Evolutionary conservation across 2,113 vertebrate species (phyloP), one percentile per base, ranked within the genome.

Genomic region (Cathartes aura): DNA sequence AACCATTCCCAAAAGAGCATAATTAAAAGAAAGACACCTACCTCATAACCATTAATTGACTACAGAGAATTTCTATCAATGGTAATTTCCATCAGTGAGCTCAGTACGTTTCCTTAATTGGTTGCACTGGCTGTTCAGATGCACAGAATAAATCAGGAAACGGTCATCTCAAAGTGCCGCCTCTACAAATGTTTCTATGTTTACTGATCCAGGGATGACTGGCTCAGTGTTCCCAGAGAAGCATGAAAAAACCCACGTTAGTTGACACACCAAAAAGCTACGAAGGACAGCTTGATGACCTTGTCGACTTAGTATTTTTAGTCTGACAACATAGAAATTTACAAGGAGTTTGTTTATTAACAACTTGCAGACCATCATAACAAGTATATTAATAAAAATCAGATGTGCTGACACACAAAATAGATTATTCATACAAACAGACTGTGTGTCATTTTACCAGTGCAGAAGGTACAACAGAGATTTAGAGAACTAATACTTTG

Each of bases 321-420:
- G 47, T 85, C 75, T 72, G 76, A 71, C 70, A 92, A 43, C 59
- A 67, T 0, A 48, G 8, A 56, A 60, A 64, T 47, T 73, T 70
- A 94, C 5, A 74, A 71, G 75, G 32, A 53, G 30, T 68, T 82
- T 79, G 17, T 96, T 95, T 93, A 90, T 95, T 96, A 89, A 74
- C 66, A 94, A 45, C 42, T 92, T 96, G 67, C 55, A 91, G 59
- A 72, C n/a, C 34, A 32, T 58, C 21, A 15, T 50, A 95, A 68
- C 60, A 74, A 88, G 23, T 32, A 24, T 38, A 62, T 73, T 76
- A 66, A 92, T 78, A 92, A 92, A 89, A 93, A 70, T 53, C 73
- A 91, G 75, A 64, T 82, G 58, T 90, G 58, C 30, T 93, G 78
- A 89, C 74, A 92, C 72, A 87, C 15, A 72, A 58, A 78, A 64